phyloP scores from a whole-genome alignment of 2,797 vertebrate species.

The Tadarida brasiliensis region DNA sequence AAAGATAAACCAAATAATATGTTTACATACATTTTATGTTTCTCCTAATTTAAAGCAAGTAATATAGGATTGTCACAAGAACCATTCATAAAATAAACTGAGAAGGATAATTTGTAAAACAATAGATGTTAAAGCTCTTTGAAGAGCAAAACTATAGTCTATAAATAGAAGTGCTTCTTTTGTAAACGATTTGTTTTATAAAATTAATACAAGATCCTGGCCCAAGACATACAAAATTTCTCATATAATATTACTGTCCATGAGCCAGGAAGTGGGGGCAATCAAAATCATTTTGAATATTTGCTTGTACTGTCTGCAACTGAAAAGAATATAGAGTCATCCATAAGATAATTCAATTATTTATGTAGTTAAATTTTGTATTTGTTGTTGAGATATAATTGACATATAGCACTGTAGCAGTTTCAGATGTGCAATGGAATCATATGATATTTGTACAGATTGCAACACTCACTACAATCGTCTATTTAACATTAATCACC shows the following conservation, averaged over 20 bases:
- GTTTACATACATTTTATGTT: background rate
- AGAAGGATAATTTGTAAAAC: conserved; percentile 17
- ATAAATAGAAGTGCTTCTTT: background rate
- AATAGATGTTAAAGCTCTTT: background rate
- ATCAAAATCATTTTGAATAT: conserved; percentile 33
- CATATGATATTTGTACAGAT: background rate
- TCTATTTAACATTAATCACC: background rate
- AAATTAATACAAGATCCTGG: background rate
- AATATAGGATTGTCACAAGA: background rate
- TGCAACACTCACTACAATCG: background rate
- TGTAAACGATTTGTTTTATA: background rate
- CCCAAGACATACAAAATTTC: background rate
- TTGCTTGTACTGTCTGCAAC: background rate
- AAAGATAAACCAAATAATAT: background rate
- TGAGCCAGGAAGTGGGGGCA: background rate
- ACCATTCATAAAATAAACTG: background rate
- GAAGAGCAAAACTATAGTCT: background rate
- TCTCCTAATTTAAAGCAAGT: background rate
- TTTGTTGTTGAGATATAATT: background rate
- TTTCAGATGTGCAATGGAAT: background rate
- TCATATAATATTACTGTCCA: background rate
- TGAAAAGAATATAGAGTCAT: background rate
- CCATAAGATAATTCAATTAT: background rate
- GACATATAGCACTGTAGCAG: background rate
- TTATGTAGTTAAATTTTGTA: background rate